Conservation (phyloP, 2,888 invertebrate species). For the Scaptomyza caliginosa region DNA sequence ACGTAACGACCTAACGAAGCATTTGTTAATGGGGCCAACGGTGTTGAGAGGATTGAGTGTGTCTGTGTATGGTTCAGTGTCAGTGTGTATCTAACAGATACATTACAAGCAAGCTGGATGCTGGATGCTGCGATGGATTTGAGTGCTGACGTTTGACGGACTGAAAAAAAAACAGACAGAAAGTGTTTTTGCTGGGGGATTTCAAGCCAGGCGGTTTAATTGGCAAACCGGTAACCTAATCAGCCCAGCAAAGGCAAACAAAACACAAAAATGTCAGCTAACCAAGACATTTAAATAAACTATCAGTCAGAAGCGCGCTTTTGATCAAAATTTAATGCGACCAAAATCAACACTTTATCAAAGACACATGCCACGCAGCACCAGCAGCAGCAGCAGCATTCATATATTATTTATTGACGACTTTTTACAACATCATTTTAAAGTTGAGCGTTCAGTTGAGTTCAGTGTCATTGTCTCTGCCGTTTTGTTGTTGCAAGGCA, state of each 20-base stretch:
- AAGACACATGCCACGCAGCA: background rate
- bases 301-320: conserved; percentile 20
- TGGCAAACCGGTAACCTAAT: conserved; percentile 67
- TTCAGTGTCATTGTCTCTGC: conserved; percentile 54
- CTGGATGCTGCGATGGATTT: conserved; percentile 22
- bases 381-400: background rate
- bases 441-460: background rate
- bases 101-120: conserved; percentile 42
- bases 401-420: background rate
- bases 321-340: conserved; percentile 11
- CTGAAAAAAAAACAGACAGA: conserved; percentile 6
- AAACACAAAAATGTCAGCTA: conserved; percentile 3
- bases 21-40: conserved; percentile 12
- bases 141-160: conserved; percentile 4
- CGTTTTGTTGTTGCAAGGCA: background rate
- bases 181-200: conserved; percentile 41
- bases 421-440: background rate
- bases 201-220: conserved; percentile 52
- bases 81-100: conserved; percentile 54
- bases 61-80: background rate
- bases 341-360: too few relatives aligned
- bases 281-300: conserved; percentile 6
- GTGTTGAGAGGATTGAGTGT: background rate
- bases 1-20: conserved; percentile 18
- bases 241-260: conserved; percentile 2